Evolutionary conservation across 2,888 invertebrate species (phyloP).

Genomic region (Volucella bombylans): DNA sequence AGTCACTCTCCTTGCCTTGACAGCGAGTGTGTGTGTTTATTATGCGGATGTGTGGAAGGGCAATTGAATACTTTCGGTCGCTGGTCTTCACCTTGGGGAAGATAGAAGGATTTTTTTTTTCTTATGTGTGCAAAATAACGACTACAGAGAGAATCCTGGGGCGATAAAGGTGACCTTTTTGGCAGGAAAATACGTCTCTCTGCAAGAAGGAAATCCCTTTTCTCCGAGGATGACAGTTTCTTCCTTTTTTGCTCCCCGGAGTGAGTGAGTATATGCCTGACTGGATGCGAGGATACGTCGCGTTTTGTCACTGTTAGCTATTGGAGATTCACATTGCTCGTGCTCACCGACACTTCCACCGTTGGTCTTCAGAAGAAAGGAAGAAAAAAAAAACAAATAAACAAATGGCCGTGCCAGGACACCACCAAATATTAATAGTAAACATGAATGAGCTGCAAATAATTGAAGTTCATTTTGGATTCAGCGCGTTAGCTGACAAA

Average conservation of each 20-base stretch:
- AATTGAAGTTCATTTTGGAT: constrained; percentile 48
- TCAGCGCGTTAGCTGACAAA: constrained; percentile 25
- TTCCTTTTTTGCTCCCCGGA: too few species aligned
- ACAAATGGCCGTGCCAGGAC: constrained; percentile 6
- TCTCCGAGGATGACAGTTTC: neutral
- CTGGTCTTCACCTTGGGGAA: constrained; percentile 25
- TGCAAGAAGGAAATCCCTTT: constrained; percentile 11
- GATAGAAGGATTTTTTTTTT: neutral
- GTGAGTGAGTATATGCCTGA: neutral
- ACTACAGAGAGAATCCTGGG: neutral
- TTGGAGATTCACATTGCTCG: neutral
- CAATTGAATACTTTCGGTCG: constrained; percentile 46
- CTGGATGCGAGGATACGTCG: constrained; percentile 2
- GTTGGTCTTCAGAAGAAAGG: too few species aligned
- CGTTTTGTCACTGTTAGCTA: neutral
- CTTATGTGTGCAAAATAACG: neutral
- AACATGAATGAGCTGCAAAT: constrained; percentile 47
- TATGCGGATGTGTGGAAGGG: neutral
- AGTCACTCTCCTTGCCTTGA: neutral
- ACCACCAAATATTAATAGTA: constrained; percentile 12
- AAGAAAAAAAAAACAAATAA: constrained; percentile 3
- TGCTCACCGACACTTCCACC: neutral
- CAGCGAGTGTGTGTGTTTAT: neutral
- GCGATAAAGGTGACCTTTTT: constrained; percentile 44
- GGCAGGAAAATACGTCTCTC: constrained; percentile 33